A percentile compares a stretch with the other conserved stretches of the same genome.
Evolutionary conservation across 2,797 vertebrate genomes (phyloP).

Genomic region (Oreonectes daqikongensis): DNA sequence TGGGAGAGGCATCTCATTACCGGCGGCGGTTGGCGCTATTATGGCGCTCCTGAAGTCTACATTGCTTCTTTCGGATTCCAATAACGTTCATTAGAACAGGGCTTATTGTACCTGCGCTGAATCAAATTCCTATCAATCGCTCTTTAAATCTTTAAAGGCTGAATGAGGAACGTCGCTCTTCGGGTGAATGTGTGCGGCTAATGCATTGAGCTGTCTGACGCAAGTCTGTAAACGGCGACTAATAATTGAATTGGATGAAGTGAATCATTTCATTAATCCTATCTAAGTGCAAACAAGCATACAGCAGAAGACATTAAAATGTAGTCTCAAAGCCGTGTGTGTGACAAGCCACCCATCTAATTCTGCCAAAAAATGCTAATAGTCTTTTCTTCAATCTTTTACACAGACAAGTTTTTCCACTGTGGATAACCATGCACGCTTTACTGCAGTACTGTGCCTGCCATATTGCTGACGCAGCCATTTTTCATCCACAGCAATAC

Average conservation of each 20-base stretch:
- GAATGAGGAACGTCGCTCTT: conserved; percentile 2
- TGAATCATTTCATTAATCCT: conserved; percentile 39
- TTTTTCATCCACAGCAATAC: conserved; percentile 39
- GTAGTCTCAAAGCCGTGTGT: conserved; percentile 18
- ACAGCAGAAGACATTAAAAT: conserved; percentile 20
- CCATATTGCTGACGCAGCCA: conserved; percentile 29
- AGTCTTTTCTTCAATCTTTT: conserved; percentile 22
- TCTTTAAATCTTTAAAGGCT: conserved; percentile 23
- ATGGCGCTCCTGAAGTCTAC: conserved; percentile 61
- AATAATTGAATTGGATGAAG: conserved; percentile 20
- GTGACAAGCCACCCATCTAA: not conserved
- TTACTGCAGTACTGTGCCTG: conserved; percentile 25
- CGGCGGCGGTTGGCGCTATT: conserved; percentile 58
- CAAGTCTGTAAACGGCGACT: conserved; percentile 22
- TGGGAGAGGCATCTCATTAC: conserved; percentile 74
- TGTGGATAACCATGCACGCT: conserved; percentile 23
- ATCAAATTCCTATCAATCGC: conserved; percentile 40
- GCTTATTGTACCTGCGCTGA: conserved; percentile 55
- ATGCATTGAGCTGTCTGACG: conserved; percentile 2
- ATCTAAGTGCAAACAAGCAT: conserved; percentile 11
- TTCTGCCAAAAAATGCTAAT: not conserved
- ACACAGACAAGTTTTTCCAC: conserved; percentile 13
- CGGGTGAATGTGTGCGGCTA: conserved; percentile 1
- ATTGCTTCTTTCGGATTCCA: conserved; percentile 59
- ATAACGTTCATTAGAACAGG: conserved; percentile 61